phyloP scores from a whole-genome alignment of 1,140 invertebrate genomes.

The Drosophila kurseongensis region DNA sequence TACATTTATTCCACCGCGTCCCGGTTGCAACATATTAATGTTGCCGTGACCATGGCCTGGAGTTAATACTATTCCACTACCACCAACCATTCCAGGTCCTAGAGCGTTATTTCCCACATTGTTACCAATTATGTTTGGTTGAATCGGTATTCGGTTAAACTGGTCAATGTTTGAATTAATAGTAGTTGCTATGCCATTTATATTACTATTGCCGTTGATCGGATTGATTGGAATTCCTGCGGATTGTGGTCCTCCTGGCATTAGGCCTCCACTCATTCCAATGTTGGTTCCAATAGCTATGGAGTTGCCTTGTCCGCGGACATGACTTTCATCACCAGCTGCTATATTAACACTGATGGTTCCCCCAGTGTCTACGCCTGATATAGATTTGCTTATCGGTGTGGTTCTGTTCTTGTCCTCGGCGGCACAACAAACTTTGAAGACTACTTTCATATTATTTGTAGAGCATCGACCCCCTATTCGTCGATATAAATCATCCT shows the following conservation, averaged over 20 bases:
- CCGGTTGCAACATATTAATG: slow-evolving; percentile 73
- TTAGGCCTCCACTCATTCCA: slow-evolving; percentile 51
- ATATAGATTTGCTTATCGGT: slow-evolving; percentile 80
- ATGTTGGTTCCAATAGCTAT: slow-evolving; percentile 45
- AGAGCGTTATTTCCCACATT: slow-evolving; percentile 42
- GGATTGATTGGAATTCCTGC: slow-evolving; percentile 51
- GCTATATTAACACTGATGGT: slow-evolving; percentile 35
- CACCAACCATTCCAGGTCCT: slow-evolving; percentile 20
- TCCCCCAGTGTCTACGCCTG: slow-evolving; percentile 53
- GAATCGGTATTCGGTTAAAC: slow-evolving; percentile 78
- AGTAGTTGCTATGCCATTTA: slow-evolving; percentile 58
- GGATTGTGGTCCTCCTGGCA: slow-evolving; percentile 2
- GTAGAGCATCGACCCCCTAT: slow-evolving; percentile 95
- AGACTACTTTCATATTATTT: slow-evolving; percentile 98
- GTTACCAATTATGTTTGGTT: slow-evolving; percentile 70
- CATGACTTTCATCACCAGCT: slow-evolving; percentile 37
- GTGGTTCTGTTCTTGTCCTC: slow-evolving; percentile 85
- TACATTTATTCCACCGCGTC: slow-evolving; percentile 57
- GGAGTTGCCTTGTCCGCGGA: slow-evolving; percentile 36
- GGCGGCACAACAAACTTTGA: slow-evolving; percentile 95
- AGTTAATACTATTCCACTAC: slow-evolving; percentile 62
- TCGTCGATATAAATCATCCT: slow-evolving; percentile 94
- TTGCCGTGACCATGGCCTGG: slow-evolving; percentile 74
- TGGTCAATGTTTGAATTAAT: slow-evolving; percentile 83
- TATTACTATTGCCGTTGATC: slow-evolving; percentile 33